Evolutionary conservation across 53 echinoderm and acorn worm genomes (phyloP), one percentile per base, ranked within the genome.

Genomic region (Zoroaster sp.): DNA sequence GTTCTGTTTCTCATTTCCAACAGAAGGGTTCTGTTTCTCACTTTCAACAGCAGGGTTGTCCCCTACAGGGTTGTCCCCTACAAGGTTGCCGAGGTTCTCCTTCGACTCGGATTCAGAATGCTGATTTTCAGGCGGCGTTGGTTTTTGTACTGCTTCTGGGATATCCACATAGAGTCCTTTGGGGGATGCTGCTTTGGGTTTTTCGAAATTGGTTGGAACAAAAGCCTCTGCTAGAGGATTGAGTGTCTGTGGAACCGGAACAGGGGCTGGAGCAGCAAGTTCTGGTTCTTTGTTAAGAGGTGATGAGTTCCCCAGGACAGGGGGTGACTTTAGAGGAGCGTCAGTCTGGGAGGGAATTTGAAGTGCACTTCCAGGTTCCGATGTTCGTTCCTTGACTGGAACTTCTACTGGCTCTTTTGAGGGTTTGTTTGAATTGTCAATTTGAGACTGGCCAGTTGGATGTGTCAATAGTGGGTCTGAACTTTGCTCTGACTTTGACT

Each of bases 201-300:
- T 40, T 10, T 81, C 28, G 30, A 12, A 69, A 31, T 36, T 46
- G n/a, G 49, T 71, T 21, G 85, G 85, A 46, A 85, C 71, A 71
- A 85, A 85, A 11, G 71, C 71, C 67, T 71, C 46, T 3, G 85
- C 85, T 5, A 85, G 32, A 34, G 85, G 85, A 44, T 85, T 85
- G 3, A 85, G 85, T 70, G 68, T 83, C 17, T 83, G 83, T n/a
- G 83, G 83, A 30, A 47, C 85, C 18, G 85, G 85, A 1, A 21
- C 53, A 15, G 35, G 28, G 28, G 59, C 49, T 80, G 54, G 71
- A 40, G 40, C 73, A 54, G 89, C 80, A 33, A 40, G 40, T 31
- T 5, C n/a, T 18, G 75, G 73, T n/a, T 72, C 74, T 30, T 66
- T 68, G 4, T 63, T 32, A 32, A 75, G 38, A 52, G 35, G 10